phyloP scores from a whole-genome alignment of 1,140 invertebrate genomes.

The Muscidifurax raptorellus region DNA sequence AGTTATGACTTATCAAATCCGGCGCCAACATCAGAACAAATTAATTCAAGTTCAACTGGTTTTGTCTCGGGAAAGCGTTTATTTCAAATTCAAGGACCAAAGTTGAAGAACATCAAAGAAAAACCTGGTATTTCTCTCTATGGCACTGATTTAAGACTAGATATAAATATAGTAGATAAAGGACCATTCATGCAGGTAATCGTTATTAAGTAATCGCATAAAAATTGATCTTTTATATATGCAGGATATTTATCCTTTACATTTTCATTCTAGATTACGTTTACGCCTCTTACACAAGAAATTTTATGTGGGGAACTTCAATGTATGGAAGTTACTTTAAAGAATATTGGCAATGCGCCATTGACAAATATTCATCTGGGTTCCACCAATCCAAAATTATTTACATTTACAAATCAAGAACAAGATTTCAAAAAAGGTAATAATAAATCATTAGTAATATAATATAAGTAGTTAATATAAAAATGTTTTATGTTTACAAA shows the following conservation, averaged over 20 bases:
- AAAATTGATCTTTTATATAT: background rate
- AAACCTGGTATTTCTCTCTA: slow-evolving; percentile 71
- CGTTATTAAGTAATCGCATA: slow-evolving; percentile 21
- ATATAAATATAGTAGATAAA: slow-evolving; percentile 81
- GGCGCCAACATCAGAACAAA: slow-evolving; percentile 60
- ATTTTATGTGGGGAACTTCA: slow-evolving; percentile 86
- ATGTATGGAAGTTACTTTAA: slow-evolving; percentile 80
- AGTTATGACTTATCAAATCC: slow-evolving; percentile 69
- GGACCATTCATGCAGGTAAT: slow-evolving; percentile 85
- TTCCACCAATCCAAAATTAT: slow-evolving; percentile 81
- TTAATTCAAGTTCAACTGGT: slow-evolving; percentile 62
- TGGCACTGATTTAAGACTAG: slow-evolving; percentile 78
- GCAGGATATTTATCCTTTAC: background rate
- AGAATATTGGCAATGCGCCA: slow-evolving; percentile 82
- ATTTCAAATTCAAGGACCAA: slow-evolving; percentile 76
- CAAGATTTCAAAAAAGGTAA: slow-evolving; percentile 68
- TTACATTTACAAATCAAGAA: slow-evolving; percentile 77
- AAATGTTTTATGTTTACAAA: slow-evolving; percentile 57
- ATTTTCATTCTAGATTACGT: slow-evolving; percentile 77
- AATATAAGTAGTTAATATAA: background rate
- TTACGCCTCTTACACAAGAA: slow-evolving; percentile 81
- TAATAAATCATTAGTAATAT: background rate
- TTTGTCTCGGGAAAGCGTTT: slow-evolving; percentile 80
- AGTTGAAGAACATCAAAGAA: slow-evolving; percentile 72
- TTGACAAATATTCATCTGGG: slow-evolving; percentile 82